Evolutionary conservation across 1,140 invertebrate genomes (phyloP).

Genomic region (Camponotus pennsylvanicus): DNA sequence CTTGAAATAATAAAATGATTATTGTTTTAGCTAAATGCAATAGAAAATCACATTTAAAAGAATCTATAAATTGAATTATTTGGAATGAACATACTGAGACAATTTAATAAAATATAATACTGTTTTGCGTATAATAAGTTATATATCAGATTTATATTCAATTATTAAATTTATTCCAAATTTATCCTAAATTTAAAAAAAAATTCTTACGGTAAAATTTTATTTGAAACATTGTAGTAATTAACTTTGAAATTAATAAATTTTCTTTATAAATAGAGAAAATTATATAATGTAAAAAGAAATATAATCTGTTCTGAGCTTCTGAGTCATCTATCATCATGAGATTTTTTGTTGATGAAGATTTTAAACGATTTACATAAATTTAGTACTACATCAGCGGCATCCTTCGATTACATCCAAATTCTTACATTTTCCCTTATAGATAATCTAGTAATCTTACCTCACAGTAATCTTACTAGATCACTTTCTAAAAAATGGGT

Average conservation of each 20-base stretch:
- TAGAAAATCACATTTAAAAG: not conserved
- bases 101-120: slow-evolving; percentile 20
- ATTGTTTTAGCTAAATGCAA: not conserved
- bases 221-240: not conserved
- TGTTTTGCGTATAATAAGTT: not conserved
- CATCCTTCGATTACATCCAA: not conserved
- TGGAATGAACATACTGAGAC: not conserved
- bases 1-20: not conserved
- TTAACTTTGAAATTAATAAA: not conserved
- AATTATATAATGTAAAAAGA: not conserved
- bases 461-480: not conserved
- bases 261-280: not conserved
- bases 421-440: not conserved
- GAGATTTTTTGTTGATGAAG: not conserved
- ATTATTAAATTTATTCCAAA: not conserved
- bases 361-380: no score
- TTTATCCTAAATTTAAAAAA: not conserved
- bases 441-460: no score
- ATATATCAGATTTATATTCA: not conserved
- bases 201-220: not conserved
- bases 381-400: no score
- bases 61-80: not conserved
- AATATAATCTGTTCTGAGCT: not conserved
- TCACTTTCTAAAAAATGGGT: not conserved
- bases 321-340: not conserved